Evolutionary conservation across 2,888 invertebrate genomes (phyloP), one percentile per base, ranked within the genome.

Genomic region (Agrotis exclamationis): DNA sequence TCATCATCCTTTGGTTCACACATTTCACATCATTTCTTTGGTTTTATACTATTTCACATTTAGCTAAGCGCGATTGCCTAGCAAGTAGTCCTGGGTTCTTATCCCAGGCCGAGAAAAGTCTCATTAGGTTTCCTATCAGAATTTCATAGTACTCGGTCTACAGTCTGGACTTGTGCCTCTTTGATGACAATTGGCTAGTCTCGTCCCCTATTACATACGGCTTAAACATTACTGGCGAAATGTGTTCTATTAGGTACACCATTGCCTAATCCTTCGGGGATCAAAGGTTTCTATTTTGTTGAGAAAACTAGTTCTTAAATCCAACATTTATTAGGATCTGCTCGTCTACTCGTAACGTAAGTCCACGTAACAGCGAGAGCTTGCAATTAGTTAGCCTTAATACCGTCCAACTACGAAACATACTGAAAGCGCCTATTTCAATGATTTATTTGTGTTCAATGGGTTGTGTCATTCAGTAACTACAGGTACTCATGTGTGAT

Each of bases 321-420:
- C n/a, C n/a, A 59, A 51, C n/a, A 53, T 53, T 33, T 33, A 6
- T 39, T 33, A 54, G 53, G 33, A 39, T 54, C 66, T 22, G n/a
- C 22, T 54, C 53, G 66, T 47, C 18, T 63, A n/a, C n/a, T n/a
- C n/a, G n/a, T n/a, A 20, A 20, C 47, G 24, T 16, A 24, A 58
- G 47, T 44, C 33, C 50, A 54, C 59, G 63, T 63, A 78, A 74
- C 58, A 64, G 59, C 24, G 44, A 56, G 62, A n/a, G 68, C 58
- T 13, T 13, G 74, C 65, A 68, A 78, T 79, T 70, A 65, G 57
- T 67, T 64, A 58, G 22, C 51, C 51, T 16, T 47, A 56, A 50
- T 67, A 28, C 62, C 45, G 39, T 59, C 50, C 24, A 54, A 22
- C 58, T 59, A 67, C 45, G 54, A 69, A 69, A 69, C 44, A 56